phyloP scores from a whole-genome alignment of 2,888 invertebrate genomes.

The Trileptium ribeirensis region DNA sequence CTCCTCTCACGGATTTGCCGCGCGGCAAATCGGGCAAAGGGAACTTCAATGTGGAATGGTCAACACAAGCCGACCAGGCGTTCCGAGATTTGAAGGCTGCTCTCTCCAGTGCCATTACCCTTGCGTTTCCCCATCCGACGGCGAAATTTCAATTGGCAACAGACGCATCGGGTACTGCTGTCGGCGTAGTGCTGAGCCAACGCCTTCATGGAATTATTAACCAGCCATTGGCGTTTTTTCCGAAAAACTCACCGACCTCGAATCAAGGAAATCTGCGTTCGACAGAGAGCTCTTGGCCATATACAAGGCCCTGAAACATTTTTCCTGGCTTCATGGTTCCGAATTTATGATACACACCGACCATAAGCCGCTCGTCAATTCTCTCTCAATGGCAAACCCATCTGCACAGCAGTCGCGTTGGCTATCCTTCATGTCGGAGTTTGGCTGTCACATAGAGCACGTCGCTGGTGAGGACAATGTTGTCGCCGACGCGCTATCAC shows the following conservation, averaged over 20 bases:
- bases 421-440: too few relatives aligned
- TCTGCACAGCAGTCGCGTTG: too few relatives aligned
- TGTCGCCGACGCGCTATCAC: too few relatives aligned
- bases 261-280: not conserved
- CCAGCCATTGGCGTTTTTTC: not conserved
- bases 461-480: too few relatives aligned
- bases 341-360: not conserved
- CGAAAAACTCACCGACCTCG: not conserved
- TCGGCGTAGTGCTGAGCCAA: not conserved
- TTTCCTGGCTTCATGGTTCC: not conserved
- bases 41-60: not conserved
- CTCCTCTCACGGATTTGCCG: not conserved
- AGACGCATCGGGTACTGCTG: not conserved
- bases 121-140: not conserved
- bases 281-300: too few relatives aligned
- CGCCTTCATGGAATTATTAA: not conserved
- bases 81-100: not conserved
- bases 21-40: too few relatives aligned
- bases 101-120: not conserved
- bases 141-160: not conserved
- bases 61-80: not conserved
- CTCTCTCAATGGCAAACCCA: not conserved
- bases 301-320: not conserved
- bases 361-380: not conserved
- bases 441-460: too few relatives aligned